Evolutionary conservation across 1,140 invertebrate species (phyloP).

Genomic region (Tachypleus tridentatus): DNA sequence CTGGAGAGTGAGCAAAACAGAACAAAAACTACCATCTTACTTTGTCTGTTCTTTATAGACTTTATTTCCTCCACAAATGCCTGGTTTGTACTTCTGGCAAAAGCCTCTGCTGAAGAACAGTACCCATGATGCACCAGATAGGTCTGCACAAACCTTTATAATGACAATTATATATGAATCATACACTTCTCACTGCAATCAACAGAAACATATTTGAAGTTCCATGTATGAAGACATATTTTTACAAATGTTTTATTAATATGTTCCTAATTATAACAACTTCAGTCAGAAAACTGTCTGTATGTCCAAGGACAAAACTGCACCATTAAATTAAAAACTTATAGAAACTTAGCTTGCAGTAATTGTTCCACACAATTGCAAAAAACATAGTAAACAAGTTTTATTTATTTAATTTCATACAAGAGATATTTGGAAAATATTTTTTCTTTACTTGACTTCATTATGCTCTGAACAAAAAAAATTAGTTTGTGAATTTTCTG

Average conservation of each 20-base stretch:
- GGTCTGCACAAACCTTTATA: slow-evolving; percentile 79
- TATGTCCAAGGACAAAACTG: too few species aligned
- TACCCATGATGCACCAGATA: slow-evolving; percentile 97
- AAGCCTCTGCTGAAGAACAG: slow-evolving; percentile 91
- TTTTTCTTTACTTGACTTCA: slow-evolving; percentile 3
- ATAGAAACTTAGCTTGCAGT: too few species aligned
- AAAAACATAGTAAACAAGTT: too few species aligned
- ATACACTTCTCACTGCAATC: too few species aligned
- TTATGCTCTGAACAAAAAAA: slow-evolving; percentile 24
- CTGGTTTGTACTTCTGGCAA: slow-evolving; percentile 79
- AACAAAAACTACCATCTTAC: slow-evolving; percentile 43
- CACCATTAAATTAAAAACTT: too few species aligned
- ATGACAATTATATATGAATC: slow-evolving; percentile 7
- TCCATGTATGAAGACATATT: too few species aligned
- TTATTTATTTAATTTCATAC: too few species aligned
- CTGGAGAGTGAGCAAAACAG: not conserved
- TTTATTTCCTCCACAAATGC: slow-evolving; percentile 81
- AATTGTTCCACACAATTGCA: too few species aligned
- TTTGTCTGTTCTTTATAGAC: slow-evolving; percentile 94
- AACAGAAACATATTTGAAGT: too few species aligned
- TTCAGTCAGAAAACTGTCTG: too few species aligned
- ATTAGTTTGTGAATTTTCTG: slow-evolving; percentile 12
- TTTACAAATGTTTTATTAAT: too few species aligned
- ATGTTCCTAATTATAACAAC: too few species aligned
- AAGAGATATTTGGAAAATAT: not conserved